Evolutionary conservation across 2,113 vertebrate genomes (phyloP).

Genomic region (Pachycephala philippinensis): DNA sequence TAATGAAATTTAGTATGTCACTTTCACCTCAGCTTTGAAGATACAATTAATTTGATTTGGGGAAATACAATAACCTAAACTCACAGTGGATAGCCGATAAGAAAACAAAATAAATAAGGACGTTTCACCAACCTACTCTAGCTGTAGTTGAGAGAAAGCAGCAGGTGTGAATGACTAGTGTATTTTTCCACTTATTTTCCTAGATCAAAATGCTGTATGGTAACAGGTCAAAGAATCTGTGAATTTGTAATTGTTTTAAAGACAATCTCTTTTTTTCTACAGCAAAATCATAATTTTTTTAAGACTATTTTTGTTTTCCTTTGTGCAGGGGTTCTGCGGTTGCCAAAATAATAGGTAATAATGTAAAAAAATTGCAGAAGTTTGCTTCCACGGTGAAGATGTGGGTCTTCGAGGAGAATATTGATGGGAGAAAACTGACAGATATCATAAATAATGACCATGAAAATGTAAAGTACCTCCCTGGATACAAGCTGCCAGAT

Average conservation of each 20-base stretch:
- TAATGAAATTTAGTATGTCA: background rate
- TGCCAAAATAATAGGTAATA: slow-evolving; percentile 86
- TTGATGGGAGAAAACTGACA: slow-evolving; percentile 86
- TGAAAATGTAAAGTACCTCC: slow-evolving; percentile 91
- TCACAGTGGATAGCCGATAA: background rate
- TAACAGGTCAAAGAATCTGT: background rate
- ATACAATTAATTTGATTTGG: background rate
- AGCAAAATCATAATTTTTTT: background rate
- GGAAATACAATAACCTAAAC: background rate
- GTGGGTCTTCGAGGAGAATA: slow-evolving; percentile 91
- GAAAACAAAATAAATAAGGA: background rate
- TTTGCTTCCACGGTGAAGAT: slow-evolving; percentile 88
- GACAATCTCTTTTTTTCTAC: background rate
- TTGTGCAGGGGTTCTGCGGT: slow-evolving; percentile 87
- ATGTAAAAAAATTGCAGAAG: slow-evolving; percentile 78
- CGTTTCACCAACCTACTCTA: background rate
- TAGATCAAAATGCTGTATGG: background rate
- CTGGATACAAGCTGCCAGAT: slow-evolving; percentile 89
- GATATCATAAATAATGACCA: slow-evolving; percentile 93
- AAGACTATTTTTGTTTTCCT: background rate
- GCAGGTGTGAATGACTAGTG: background rate
- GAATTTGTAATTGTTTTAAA: background rate
- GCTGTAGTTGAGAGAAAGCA: background rate
- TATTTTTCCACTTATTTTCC: background rate
- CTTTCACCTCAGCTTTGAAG: background rate